Evolutionary conservation across 2,888 invertebrate genomes (phyloP).

Genomic region (Orchesella flavescens): DNA sequence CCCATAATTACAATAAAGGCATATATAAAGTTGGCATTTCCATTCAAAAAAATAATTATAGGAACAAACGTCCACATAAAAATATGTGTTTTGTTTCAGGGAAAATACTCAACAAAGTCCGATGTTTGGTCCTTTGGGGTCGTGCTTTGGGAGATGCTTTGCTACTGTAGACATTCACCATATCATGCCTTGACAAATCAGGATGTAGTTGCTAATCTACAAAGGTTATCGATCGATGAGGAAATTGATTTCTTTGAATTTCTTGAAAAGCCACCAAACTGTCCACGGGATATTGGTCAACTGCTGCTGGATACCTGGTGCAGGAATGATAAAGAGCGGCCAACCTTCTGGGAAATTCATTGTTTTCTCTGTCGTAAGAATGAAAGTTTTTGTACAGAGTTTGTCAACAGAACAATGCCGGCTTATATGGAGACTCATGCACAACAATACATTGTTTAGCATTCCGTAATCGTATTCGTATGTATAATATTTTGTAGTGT

Average conservation of each 20-base stretch:
- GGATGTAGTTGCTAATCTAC: constrained; percentile 84
- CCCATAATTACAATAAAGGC: too few species aligned
- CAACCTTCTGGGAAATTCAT: constrained; percentile 90
- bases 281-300: constrained; percentile 91
- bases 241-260: constrained; percentile 75
- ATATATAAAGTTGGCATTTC: too few species aligned
- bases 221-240: constrained; percentile 78
- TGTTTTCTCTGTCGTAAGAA: constrained; percentile 85
- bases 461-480: neutral
- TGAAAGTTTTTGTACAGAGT: constrained; percentile 73
- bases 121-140: constrained; percentile 96
- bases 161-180: constrained; percentile 84
- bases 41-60: neutral
- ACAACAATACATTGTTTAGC: constrained; percentile 56
- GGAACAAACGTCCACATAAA: too few species aligned
- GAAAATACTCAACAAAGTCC: constrained; percentile 89
- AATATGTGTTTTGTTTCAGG: constrained; percentile 77
- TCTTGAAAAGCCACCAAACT: constrained; percentile 82
- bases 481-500: neutral
- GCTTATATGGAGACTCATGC: constrained; percentile 51
- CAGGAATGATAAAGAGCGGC: constrained; percentile 85
- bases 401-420: constrained; percentile 50
- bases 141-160: constrained; percentile 89
- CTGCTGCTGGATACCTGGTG: constrained; percentile 95
- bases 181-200: constrained; percentile 84